Evolutionary conservation across 2,797 vertebrate species (phyloP), one percentile per base, ranked within the genome.

Genomic region (Semaprochilodus insignis): DNA sequence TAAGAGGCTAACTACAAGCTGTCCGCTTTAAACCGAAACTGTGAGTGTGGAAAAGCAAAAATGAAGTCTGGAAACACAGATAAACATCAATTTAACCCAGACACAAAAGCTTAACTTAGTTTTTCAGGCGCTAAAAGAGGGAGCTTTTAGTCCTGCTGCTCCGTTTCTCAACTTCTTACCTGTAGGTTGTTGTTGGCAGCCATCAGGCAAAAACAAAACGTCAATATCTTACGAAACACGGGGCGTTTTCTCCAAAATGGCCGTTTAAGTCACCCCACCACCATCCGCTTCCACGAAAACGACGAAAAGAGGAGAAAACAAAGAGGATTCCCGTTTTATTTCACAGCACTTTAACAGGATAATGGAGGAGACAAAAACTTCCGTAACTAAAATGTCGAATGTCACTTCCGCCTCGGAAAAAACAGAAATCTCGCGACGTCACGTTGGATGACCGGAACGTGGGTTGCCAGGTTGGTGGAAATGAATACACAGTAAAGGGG

Each of bases 141-240:
- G 40, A 40, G 40, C 40, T 40, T 40, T 40, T 8, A 6, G 2
- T 40, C 40, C 40, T 40, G 31, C 31, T 1, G 31, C 40, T 10
- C 40, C 8, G 44, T 48, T 48, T 48, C 8, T 0, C 6, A 87
- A 93, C 92, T 94, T 94, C 93, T 94, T 94, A 95, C 95, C 95
- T 95, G 94, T 87, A 96, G 94, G 92, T 95, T 96, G 82, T 92
- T 94, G 91, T 93, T 95, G 91, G 94, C 89, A 92, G 94, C 94
- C 95, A 96, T 96, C 91, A 88, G 92, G 91, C 94, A 87, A 36
- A n/a, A 21, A 48, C 1, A 48, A 48, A 11, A 77, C 59, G 7
- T 3, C 59, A 60, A 11, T n/a, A 10, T 10, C n/a, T 13, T 6
- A 63, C 23, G 2, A 63, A 63, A 34, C 31, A 10, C 65, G 31